Evolutionary conservation across 2,888 invertebrate genomes (phyloP).

Genomic region (Galerucella pusilla): DNA sequence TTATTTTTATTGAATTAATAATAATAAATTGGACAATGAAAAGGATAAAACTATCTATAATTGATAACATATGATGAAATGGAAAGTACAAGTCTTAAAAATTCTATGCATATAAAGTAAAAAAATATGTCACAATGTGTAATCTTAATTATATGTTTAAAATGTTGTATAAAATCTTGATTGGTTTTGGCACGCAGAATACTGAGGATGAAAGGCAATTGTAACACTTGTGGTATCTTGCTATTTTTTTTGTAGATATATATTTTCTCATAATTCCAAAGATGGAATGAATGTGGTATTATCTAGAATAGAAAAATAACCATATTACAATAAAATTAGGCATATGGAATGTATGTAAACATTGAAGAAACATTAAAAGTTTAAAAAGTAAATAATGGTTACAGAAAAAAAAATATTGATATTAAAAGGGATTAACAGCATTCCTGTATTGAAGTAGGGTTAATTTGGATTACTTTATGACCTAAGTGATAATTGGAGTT

Average conservation of each 20-base stretch:
- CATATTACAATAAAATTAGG: not conserved
- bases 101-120: too few species aligned
- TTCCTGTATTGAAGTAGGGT: too few species aligned
- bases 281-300: not conserved
- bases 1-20: not conserved
- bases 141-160: too few species aligned
- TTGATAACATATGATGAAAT: not conserved
- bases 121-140: too few species aligned
- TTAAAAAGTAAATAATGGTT: too few species aligned
- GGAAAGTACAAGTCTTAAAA: too few species aligned
- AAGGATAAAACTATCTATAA: not conserved
- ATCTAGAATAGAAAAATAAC: not conserved
- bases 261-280: not conserved
- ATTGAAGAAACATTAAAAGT: too few species aligned
- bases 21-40: not conserved
- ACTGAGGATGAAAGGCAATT: not conserved
- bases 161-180: not conserved
- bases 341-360: too few species aligned
- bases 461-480: too few species aligned
- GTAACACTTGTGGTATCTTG: not conserved
- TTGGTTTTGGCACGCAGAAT: not conserved
- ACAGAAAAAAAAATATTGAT: too few species aligned
- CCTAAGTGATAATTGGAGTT: too few species aligned
- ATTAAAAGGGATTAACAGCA: too few species aligned
- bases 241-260: not conserved